Evolutionary conservation across 23 tunicate species (phyloP).

Genomic region (Halocynthia roretzi): DNA sequence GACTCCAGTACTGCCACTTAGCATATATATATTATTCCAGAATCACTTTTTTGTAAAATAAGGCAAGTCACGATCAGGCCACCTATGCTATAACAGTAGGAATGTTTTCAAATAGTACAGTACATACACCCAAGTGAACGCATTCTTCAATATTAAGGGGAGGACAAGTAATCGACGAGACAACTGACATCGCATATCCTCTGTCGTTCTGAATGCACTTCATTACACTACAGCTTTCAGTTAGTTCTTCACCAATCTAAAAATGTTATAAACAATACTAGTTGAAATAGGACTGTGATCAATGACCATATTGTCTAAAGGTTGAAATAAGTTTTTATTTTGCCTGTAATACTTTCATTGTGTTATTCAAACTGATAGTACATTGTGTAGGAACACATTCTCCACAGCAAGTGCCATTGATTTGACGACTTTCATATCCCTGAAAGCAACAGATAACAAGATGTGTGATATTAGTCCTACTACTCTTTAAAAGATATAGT

Average conservation of each 20-base stretch:
- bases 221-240: constrained; percentile 24
- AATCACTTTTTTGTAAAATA: no score
- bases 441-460: neutral
- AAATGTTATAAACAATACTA: neutral
- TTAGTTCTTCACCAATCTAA: constrained; percentile 33
- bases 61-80: no score
- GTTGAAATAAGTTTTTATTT: no score
- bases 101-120: neutral
- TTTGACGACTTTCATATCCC: constrained; percentile 21
- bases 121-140: constrained; percentile 36
- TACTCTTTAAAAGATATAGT: neutral
- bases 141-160: constrained; percentile 24
- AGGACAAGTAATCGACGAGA: constrained; percentile 15
- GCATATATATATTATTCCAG: no score
- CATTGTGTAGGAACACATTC: constrained; percentile 37
- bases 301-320: neutral
- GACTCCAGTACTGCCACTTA: no score
- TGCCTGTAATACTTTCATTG: neutral
- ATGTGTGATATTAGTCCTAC: neutral
- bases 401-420: constrained; percentile 42
- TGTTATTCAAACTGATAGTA: neutral
- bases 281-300: neutral
- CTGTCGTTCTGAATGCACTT: constrained; percentile 21
- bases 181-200: constrained; percentile 32
- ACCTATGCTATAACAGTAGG: no score